Percentiles rank a stretch among this genome's conserved stretches.
Conservation (phyloP, 2,113 vertebrate species). For the Bagarius yarrelli region DNA sequence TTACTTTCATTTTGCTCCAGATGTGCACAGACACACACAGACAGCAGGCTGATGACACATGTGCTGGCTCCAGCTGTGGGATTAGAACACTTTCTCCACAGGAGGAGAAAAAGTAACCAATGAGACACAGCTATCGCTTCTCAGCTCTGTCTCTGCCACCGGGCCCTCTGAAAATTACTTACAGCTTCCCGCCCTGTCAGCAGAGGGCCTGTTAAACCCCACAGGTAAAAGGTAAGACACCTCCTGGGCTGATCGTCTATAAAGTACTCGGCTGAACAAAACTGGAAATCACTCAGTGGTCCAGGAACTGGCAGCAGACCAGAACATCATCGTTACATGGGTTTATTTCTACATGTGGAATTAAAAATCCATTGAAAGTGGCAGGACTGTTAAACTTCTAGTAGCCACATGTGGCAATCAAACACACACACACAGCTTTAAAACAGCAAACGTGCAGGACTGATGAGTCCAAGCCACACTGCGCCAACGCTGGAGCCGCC, state of each 20-base stretch:
- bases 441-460: conserved; percentile 4
- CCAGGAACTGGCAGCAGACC: conserved; percentile 20
- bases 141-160: conserved; percentile 63
- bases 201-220: neutral
- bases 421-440: neutral
- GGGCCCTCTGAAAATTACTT: conserved; percentile 51
- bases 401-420: neutral
- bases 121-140: conserved; percentile 54
- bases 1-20: conserved; percentile 58
- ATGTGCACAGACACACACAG: conserved; percentile 27
- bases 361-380: conserved; percentile 25
- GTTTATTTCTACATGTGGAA: conserved; percentile 38
- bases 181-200: neutral
- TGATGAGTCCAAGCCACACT: conserved; percentile 56
- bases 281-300: conserved; percentile 31
- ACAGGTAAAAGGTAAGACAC: neutral
- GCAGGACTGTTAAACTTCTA: neutral
- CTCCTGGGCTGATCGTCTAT: neutral
- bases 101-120: conserved; percentile 55
- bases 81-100: conserved; percentile 50
- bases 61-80: conserved; percentile 48
- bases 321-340: neutral
- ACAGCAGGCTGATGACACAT: conserved; percentile 42
- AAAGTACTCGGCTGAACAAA: conserved; percentile 19
- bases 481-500: conserved; percentile 63